Percentiles rank a stretch among this genome's conserved stretches.
phyloP scores from a whole-genome alignment of 2,113 vertebrate species.

The Otocyon megalotis region DNA sequence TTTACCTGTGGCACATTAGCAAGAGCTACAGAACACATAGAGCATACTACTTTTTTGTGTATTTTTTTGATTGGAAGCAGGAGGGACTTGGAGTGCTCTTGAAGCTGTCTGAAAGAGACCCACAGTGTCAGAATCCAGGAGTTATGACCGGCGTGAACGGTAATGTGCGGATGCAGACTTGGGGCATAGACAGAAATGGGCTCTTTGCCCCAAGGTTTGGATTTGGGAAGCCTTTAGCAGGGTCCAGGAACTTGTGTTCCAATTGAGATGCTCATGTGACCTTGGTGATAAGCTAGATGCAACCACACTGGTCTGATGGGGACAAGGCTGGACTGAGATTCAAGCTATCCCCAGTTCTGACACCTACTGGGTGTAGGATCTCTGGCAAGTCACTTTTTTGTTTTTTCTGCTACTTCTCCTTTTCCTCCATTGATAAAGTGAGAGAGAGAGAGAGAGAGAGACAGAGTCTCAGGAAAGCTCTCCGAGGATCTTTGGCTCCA shows the following conservation, averaged over 20 bases:
- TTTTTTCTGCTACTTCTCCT: neutral
- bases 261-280: neutral
- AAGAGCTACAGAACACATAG: neutral
- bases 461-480: neutral
- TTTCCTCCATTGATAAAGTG: neutral
- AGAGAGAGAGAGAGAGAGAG: no score
- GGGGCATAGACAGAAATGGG: neutral
- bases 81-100: neutral
- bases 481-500: neutral
- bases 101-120: constrained; percentile 20
- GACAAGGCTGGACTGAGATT: neutral
- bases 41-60: neutral
- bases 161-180: neutral
- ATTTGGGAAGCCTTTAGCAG: neutral
- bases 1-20: rapidly evolving
- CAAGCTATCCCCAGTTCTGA: neutral
- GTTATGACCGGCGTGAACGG: neutral
- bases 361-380: neutral
- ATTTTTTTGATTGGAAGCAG: neutral
- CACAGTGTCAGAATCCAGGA: neutral
- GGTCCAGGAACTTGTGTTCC: neutral
- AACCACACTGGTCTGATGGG: no score
- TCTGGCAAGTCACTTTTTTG: neutral
- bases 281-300: neutral
- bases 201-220: neutral